Conservation (phyloP, 2,113 vertebrate species). For the Coreoperca whiteheadi region DNA sequence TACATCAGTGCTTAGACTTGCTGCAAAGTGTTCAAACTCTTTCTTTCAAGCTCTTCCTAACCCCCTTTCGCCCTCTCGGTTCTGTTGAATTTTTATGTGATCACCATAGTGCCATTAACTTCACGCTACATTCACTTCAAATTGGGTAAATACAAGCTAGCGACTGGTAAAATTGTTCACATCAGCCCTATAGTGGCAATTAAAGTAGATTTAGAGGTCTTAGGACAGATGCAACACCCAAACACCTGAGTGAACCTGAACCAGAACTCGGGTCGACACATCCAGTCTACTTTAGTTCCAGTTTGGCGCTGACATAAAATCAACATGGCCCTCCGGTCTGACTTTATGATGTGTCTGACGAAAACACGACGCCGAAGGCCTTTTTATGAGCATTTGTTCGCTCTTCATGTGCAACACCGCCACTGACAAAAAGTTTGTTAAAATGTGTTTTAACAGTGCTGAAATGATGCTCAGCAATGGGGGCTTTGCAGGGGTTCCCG, state of each 20-base stretch:
- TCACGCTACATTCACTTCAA: constrained; percentile 26
- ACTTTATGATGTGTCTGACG: too few species aligned
- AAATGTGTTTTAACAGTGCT: background rate
- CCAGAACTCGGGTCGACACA: background rate
- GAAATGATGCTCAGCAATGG: background rate
- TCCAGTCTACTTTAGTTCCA: background rate
- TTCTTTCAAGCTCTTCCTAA: background rate
- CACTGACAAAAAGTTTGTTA: background rate
- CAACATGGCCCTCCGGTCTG: background rate
- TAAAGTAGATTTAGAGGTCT: constrained; percentile 8
- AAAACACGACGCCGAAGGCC: background rate
- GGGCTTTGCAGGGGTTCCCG: background rate
- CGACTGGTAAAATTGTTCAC: constrained; percentile 6
- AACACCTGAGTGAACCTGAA: background rate
- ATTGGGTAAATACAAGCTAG: constrained; percentile 32
- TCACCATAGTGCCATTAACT: constrained; percentile 19
- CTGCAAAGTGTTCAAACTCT: constrained; percentile 6
- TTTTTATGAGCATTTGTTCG: background rate
- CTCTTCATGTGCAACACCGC: background rate
- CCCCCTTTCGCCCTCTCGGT: background rate
- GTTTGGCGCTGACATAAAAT: background rate
- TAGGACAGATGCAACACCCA: background rate
- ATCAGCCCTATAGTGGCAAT: background rate
- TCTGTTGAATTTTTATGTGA: constrained; percentile 23
- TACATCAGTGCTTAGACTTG: background rate